Percentiles rank a stretch among this genome's conserved stretches.
Conservation (phyloP, 2,888 invertebrate species). For the Dynastes maya region DNA sequence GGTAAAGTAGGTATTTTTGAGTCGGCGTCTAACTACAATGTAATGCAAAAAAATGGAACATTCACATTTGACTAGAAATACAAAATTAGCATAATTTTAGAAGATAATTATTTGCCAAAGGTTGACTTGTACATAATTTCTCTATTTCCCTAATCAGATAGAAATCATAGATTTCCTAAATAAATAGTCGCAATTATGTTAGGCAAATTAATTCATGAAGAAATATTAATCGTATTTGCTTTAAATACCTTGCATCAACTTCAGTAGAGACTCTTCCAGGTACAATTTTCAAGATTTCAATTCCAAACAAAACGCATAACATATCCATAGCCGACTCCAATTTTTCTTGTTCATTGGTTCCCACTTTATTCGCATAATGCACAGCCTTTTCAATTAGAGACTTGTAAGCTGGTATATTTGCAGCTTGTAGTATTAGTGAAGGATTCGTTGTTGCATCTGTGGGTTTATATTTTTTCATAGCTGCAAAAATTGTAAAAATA, state of each 20-base stretch:
- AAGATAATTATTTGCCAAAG: no score
- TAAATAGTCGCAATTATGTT: no score
- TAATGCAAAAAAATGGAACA: neutral
- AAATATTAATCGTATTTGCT: no score
- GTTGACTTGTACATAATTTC: no score
- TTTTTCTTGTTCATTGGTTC: slow-evolving; percentile 82
- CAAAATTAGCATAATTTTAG: no score
- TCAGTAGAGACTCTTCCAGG: slow-evolving; percentile 98
- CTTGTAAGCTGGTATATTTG: slow-evolving; percentile 94
- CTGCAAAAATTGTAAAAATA: slow-evolving; percentile 71
- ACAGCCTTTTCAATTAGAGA: slow-evolving; percentile 92
- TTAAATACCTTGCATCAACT: slow-evolving; percentile 88
- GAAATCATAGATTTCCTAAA: neutral
- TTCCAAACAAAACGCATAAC: slow-evolving; percentile 95
- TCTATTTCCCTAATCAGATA: no score
- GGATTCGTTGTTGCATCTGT: slow-evolving; percentile 99
- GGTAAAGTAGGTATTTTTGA: no score
- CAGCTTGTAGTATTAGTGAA: slow-evolving; percentile 95
- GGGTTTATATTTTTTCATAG: slow-evolving; percentile 96
- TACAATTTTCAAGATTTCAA: slow-evolving; percentile 97
- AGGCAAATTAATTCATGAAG: no score
- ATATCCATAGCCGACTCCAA: slow-evolving; percentile 91
- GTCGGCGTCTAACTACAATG: no score
- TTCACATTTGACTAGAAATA: neutral
- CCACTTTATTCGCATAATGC: slow-evolving; percentile 83